Base-by-base conservation (phyloP, 1,140 invertebrate genomes). In the Drosophila nigrodunni region DNA sequence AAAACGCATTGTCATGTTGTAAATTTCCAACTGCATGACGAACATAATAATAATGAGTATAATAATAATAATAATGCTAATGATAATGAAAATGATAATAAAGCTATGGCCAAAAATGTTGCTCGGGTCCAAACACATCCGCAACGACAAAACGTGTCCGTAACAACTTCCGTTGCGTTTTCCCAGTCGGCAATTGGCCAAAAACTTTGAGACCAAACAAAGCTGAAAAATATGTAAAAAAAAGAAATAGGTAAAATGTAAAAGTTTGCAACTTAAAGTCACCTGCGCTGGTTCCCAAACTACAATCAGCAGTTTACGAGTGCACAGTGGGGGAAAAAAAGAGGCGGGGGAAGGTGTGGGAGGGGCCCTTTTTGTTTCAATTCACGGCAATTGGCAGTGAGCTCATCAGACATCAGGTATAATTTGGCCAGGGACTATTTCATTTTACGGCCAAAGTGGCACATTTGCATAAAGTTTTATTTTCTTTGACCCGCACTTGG, bases 401-500 rank as follows among this genome's bases (percentile, higher is more conserved):
- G 82, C 83, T 87, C 83, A 87, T 87, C 83, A 88, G 85, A 60
- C 83, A 80, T 87, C 83, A 87, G 83, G 83, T 87, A 87, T 88
- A 88, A 87, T 87, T 87, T 88, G 83, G 77, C 77, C 79, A 50
- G 83, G 80, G 83, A 87, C 83, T 88, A 87, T 87, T 87, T 87
- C 83, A 87, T 87, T 87, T 87, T 87, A 87, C 83, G 83, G 83
- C 83, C 83, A 87, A 87, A 87, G 83, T 87, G 83, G 80, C 83
- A 62, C 83, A 87, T 87, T 87, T 87, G 83, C 83, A 87, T 87
- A 87, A 87, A 87, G 83, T 87, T 87, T 87, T 87, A 87, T 87
- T 88, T 87, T 87, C 83, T 88, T 87, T 87, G 83, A 87, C 83
- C 83, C 83, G 83, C 83, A 87, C 83, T 87, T 87, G 83, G 83